A percentile compares a stretch with the other conserved stretches of the same genome.
Evolutionary conservation across 2,113 vertebrate genomes (phyloP).

Genomic region (Alaudala cheleensis): DNA sequence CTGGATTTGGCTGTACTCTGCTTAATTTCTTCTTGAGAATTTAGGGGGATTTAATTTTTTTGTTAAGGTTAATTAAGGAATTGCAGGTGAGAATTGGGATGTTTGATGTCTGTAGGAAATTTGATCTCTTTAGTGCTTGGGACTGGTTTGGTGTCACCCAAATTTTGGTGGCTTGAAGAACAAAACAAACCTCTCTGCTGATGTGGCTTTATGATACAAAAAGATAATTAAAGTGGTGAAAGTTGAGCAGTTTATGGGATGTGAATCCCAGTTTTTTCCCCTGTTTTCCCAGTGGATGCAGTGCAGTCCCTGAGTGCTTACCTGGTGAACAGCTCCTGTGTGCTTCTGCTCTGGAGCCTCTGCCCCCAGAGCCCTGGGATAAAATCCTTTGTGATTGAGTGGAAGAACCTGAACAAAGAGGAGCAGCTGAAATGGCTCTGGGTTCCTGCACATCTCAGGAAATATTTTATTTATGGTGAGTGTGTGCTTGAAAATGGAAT

Average conservation of each 20-base stretch:
- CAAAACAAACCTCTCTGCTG: neutral
- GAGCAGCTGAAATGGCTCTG: slow-evolving; percentile 80
- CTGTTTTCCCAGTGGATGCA: slow-evolving; percentile 69
- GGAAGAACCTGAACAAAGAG: slow-evolving; percentile 75
- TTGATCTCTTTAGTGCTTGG: neutral
- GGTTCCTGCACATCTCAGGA: slow-evolving; percentile 72
- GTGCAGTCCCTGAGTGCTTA: slow-evolving; percentile 76
- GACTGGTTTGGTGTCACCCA: neutral
- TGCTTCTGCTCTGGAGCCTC: slow-evolving; percentile 83
- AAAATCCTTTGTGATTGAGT: slow-evolving; percentile 84
- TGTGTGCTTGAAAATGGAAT: neutral
- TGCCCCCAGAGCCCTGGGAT: slow-evolving; percentile 54
- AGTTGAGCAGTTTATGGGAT: accelerated
- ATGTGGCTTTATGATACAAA: accelerated
- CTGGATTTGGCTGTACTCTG: neutral
- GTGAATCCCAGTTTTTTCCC: neutral
- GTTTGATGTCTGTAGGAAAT: neutral
- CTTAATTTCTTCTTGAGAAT: neutral
- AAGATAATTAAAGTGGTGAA: neutral
- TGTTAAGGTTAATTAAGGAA: neutral
- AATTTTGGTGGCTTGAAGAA: neutral
- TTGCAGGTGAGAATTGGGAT: neutral
- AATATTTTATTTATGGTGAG: slow-evolving; percentile 79
- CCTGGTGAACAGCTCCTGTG: slow-evolving; percentile 84
- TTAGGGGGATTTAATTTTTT: neutral